phyloP scores from a whole-genome alignment of 1,140 invertebrate genomes.

The Lerema accius region DNA sequence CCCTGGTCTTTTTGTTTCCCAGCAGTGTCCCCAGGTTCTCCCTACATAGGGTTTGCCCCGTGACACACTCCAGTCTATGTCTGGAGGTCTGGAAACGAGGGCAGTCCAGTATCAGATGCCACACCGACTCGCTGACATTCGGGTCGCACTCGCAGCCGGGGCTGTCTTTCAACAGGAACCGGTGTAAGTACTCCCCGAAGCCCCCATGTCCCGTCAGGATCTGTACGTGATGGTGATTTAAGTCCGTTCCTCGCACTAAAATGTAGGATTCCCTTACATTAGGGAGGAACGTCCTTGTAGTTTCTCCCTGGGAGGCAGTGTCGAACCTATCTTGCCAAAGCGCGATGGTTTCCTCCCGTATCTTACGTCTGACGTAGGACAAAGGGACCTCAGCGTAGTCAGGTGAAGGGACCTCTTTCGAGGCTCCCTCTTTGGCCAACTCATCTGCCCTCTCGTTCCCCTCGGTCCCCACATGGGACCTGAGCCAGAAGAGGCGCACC shows the following conservation, averaged over 20 bases:
- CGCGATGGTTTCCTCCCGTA: neutral
- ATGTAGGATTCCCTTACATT: neutral
- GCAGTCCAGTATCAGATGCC: neutral
- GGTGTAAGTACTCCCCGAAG: neutral
- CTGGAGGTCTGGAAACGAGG: neutral
- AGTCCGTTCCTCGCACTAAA: neutral
- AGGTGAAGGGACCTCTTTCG: neutral
- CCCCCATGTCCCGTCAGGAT: slow-evolving; percentile 5
- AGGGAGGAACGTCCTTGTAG: slow-evolving; percentile 4
- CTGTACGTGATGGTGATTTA: neutral
- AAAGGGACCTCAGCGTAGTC: slow-evolving; percentile 23
- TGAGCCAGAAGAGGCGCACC: slow-evolving; percentile 30
- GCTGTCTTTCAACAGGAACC: neutral
- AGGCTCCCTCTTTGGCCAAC: slow-evolving; percentile 32
- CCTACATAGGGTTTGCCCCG: too few relatives aligned
- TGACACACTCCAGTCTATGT: too few relatives aligned
- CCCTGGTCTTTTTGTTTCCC: too few relatives aligned
- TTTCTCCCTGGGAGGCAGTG: neutral
- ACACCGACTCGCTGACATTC: neutral
- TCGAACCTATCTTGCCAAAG: slow-evolving; percentile 1
- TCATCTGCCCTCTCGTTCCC: slow-evolving; percentile 44
- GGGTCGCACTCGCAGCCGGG: neutral
- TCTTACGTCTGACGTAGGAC: slow-evolving; percentile 5
- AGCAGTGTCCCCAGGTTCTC: too few relatives aligned
- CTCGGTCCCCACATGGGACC: slow-evolving; percentile 28